These are phyloP conservation scores for Drosophila phalerata DNA, from an alignment of 2,888 invertebrate species.

Conservation along the genomic window DNA sequence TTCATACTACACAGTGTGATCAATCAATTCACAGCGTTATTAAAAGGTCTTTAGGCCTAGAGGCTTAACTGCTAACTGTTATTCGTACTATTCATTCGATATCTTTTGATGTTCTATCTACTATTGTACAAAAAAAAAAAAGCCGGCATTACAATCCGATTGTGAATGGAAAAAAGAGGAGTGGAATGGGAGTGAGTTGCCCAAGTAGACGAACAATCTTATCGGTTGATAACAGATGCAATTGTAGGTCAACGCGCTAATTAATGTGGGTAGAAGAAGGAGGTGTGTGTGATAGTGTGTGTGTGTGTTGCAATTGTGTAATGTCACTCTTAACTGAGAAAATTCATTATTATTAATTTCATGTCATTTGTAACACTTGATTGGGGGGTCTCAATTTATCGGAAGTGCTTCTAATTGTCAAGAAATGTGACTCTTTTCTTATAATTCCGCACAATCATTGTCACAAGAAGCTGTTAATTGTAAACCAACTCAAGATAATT, in stretches of 20 bases:
- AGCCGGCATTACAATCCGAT: slow-evolving; percentile 7
- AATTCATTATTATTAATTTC: slow-evolving; percentile 24
- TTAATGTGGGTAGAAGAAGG: slow-evolving; percentile 25
- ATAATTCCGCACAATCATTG: slow-evolving; percentile 24
- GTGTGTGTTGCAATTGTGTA: slow-evolving; percentile 36
- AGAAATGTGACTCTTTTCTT: slow-evolving; percentile 15
- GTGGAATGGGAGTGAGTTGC: slow-evolving; percentile 8
- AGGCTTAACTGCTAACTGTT: slow-evolving; percentile 28
- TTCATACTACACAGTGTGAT: slow-evolving; percentile 28
- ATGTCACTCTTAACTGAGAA: slow-evolving; percentile 6
- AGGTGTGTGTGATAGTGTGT: background rate
- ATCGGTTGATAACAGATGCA: slow-evolving; percentile 48
- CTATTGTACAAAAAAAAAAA: background rate
- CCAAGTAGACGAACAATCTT: slow-evolving; percentile 44
- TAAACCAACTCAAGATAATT: slow-evolving; percentile 21
- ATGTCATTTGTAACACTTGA: slow-evolving; percentile 12
- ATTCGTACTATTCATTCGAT: background rate
- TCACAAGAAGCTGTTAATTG: slow-evolving; percentile 27
- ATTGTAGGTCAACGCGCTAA: slow-evolving; percentile 58
- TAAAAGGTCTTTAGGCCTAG: slow-evolving; percentile 24
- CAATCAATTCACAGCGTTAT: slow-evolving; percentile 26
- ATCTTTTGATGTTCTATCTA: slow-evolving; percentile 18
- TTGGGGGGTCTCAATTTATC: background rate
- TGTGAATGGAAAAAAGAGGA: background rate
- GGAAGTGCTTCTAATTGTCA: slow-evolving; percentile 36